Base-by-base conservation (phyloP, 53 echinoderm and acorn worm genomes). In the Pentamera pediparva region DNA sequence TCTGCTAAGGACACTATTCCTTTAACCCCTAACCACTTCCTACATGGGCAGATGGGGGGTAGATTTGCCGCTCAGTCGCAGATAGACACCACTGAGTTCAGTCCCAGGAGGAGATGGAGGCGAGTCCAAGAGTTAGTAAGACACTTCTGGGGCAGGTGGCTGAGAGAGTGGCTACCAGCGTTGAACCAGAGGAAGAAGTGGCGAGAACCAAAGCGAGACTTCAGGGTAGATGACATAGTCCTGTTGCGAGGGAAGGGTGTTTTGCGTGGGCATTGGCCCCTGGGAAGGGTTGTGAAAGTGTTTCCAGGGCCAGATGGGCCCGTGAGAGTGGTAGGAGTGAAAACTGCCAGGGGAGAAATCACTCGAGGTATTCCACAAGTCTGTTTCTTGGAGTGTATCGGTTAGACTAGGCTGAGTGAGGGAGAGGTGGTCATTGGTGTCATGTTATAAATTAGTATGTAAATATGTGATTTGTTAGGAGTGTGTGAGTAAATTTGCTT, bases 291-390 rank as follows among this genome's bases (percentile, higher is more conserved):
- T 19, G 5, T 19, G 4, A 51, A 49, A 51, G 65, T 78, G 6
- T 51, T 32, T 34, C 65, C 52, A 32, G 78, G 65, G 35, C 8
- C 64, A 64, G 78, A 78, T 65, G 26, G 26, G 5, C 62, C 63
- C 65, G 78, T 78, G 3, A 22, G 78, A 21, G 78, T 65, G 30
- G 65, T 64, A 19, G 65, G 51, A 64, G 65, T 74, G 28, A 74
- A 74, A 32, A 74, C 74, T 6, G 32, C n/a, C 25, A 74, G 54
- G n/a, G 74, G 34, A 32, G 56, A 56, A 32, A 35, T 56, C 34
- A 21, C 33, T 20, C 37, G 32, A 56, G 34, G 45, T 7, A 29
- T 74, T 56, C 32, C 74, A 30, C 39, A 74, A 31, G 45, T 74
- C 19, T 71, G 71, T 43, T 50, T 47, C 24, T 43, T 71, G 24